Conservation (phyloP, 2,888 invertebrate genomes). For the Zaprionus obscuricornis region DNA sequence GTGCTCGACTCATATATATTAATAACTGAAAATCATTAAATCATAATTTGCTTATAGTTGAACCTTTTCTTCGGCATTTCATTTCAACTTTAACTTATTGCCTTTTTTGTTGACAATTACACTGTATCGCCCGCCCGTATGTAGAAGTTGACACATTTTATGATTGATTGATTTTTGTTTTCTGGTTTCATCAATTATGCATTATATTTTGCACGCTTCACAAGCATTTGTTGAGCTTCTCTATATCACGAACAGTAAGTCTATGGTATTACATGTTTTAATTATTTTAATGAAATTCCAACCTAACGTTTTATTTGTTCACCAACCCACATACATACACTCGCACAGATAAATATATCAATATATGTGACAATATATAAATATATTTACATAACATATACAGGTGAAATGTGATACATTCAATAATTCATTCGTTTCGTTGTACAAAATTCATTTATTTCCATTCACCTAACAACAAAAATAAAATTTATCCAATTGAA, state of each 20-base stretch:
- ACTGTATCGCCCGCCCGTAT: background rate
- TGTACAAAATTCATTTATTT: conserved; percentile 51
- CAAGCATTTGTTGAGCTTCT: conserved; percentile 47
- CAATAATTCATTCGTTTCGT: conserved; percentile 54
- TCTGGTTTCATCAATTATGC: conserved; percentile 73
- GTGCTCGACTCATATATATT: no score
- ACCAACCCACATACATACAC: no score
- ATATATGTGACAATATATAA: no score
- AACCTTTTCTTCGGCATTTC: no score
- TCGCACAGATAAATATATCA: no score
- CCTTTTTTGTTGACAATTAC: conserved; percentile 1
- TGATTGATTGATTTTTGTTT: conserved; percentile 75
- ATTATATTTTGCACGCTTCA: conserved; percentile 72
- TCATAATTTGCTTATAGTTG: no score
- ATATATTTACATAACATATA: background rate
- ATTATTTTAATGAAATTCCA: conserved; percentile 73
- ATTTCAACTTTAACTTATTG: no score
- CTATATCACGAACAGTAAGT: background rate
- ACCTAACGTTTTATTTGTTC: conserved; percentile 39
- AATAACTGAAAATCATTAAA: no score
- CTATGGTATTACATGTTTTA: conserved; percentile 50
- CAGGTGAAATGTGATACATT: conserved; percentile 45
- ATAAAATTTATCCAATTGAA: conserved; percentile 6
- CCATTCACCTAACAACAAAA: conserved; percentile 40
- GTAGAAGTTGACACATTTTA: conserved; percentile 66